Evolutionary conservation across 2,797 vertebrate genomes (phyloP), one percentile per base, ranked within the genome.

Genomic region (Centroberyx gerrardi): DNA sequence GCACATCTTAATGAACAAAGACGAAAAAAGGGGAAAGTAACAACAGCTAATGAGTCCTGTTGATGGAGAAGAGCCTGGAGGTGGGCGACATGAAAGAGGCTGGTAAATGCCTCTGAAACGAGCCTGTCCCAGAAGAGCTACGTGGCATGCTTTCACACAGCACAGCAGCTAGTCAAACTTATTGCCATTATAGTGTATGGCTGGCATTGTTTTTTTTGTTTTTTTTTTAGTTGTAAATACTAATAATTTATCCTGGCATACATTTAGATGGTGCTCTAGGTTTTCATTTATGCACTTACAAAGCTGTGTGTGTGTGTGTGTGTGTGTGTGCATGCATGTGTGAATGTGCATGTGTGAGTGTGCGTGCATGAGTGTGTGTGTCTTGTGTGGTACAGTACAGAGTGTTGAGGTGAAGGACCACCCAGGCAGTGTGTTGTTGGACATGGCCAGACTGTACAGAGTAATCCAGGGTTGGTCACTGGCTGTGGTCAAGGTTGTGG

Each of bases 1-100:
- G 88, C 94, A 94, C 92, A 83, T 93, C 88, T 90, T 94, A 95
- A 95, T 94, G 93, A 95, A 95, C 87, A 90, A 92, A 94, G 85
- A 76, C 62, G 75, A 82, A 90, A 74, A 80, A 58, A 52, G 80
- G 82, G 75, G 56, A 89, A 87, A 80, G 87, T 88, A 90, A 89
- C 88, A 91, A 93, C 87, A 91, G 83, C 90, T 94, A 92, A 93
- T 92, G 90, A 91, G 86, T 90, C 82, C 66, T 92, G 91, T 89
- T 91, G 92, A 90, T 90, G 90, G 84, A 90, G 84, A 83, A 76
- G 88, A 87, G 91, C 80, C 82, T 89, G 85, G 90, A 93, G 90
- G 90, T 92, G 88, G 85, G 82, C 81, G 87, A 88, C 89, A 89
- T 94, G 89, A 94, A 94, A 94, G 92, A 85, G 80, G 78, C 84